These are phyloP conservation scores for Leuciscus waleckii DNA, from an alignment of 2,797 vertebrate genomes.

Conservation along the genomic window DNA sequence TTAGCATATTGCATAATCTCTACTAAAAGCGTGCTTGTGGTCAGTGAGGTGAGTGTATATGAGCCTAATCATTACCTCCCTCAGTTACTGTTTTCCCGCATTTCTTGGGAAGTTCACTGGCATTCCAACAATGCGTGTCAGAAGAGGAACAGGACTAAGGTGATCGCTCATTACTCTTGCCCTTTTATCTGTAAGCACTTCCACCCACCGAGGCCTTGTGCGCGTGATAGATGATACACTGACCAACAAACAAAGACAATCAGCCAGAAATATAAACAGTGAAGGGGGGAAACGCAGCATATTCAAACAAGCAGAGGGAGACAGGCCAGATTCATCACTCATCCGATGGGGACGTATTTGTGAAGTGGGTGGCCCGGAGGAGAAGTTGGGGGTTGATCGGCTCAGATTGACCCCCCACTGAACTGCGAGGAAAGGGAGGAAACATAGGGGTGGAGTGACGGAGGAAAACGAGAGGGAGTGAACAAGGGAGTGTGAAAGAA, in stretches of 20 bases:
- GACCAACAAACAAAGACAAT: slow-evolving; percentile 55
- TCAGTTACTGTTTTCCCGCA: not conserved
- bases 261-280: slow-evolving; percentile 1
- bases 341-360: slow-evolving; percentile 46
- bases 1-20: slow-evolving; percentile 12
- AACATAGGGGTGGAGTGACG: slow-evolving; percentile 49
- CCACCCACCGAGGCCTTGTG: slow-evolving; percentile 13
- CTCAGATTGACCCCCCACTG: slow-evolving; percentile 61
- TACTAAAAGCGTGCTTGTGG: not conserved
- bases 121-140: slow-evolving; percentile 77
- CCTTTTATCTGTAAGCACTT: slow-evolving; percentile 63
- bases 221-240: slow-evolving; percentile 41
- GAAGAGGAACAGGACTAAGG: slow-evolving; percentile 70
- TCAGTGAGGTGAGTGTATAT: slow-evolving; percentile 1
- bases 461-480: slow-evolving; percentile 53
- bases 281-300: not conserved
- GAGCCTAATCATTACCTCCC: not conserved
- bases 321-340: slow-evolving; percentile 48
- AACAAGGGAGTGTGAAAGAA: slow-evolving; percentile 42
- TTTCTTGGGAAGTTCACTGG: slow-evolving; percentile 24
- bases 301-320: slow-evolving; percentile 60
- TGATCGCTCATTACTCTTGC: slow-evolving; percentile 65
- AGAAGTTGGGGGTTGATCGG: slow-evolving; percentile 53
- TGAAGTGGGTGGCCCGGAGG: slow-evolving; percentile 67
- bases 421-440: slow-evolving; percentile 62